A percentile compares a stretch with the other conserved stretches of the same genome.
Conservation (phyloP, 1,140 invertebrate species). For the Hormaphis cornu region DNA sequence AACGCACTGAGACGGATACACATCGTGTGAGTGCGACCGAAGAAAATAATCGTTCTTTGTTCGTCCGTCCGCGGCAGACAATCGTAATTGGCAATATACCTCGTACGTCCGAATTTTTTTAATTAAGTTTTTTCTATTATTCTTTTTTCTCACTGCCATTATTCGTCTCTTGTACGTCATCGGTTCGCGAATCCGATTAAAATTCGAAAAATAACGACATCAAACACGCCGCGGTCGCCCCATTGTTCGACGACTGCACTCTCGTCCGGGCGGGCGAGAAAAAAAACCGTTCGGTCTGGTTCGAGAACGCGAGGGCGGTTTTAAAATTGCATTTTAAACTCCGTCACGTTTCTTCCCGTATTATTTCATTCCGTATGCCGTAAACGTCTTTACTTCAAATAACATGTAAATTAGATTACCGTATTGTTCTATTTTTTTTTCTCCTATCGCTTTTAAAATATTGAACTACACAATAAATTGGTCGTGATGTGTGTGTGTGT, state of each 20-base stretch:
- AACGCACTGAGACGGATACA: not conserved
- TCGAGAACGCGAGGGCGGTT: not conserved
- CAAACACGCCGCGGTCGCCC: not conserved
- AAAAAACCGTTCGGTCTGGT: not conserved
- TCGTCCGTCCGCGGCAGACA: not conserved
- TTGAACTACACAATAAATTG: constrained; percentile 18
- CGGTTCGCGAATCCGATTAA: not conserved
- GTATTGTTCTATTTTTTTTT: not conserved
- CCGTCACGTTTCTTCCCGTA: not conserved
- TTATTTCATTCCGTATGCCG: constrained; percentile 5
- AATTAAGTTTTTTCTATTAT: constrained; percentile 25
- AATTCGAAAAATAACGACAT: not conserved
- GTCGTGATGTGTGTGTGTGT: constrained; percentile 15
- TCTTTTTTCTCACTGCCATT: not conserved
- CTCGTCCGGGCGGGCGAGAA: not conserved
- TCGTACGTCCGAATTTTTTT: constrained; percentile 1
- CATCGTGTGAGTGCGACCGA: not conserved
- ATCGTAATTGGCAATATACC: constrained; percentile 12
- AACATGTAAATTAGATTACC: constrained; percentile 31
- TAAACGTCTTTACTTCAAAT: constrained; percentile 31
- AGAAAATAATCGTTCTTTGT: not conserved
- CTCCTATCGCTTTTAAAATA: not conserved
- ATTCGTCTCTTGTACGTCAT: not conserved
- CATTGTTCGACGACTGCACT: not conserved
- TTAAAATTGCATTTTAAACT: constrained; percentile 27